phyloP scores from a whole-genome alignment of 2,797 vertebrate species.

The Odontamblyopus rebecca region DNA sequence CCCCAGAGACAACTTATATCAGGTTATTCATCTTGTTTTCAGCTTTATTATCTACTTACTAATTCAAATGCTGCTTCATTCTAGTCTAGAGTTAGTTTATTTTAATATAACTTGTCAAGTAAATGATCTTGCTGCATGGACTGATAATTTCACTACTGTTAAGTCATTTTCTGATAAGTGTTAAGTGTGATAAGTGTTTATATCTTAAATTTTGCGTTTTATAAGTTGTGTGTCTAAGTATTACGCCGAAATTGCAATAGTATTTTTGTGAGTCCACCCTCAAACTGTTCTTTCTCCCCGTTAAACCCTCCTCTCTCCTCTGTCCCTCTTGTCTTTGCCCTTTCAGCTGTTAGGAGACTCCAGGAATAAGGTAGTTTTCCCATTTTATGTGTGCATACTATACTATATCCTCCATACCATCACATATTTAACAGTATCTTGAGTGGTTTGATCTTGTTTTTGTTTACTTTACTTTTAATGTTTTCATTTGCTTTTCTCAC shows the following conservation, averaged over 20 bases:
- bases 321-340: conserved; percentile 83
- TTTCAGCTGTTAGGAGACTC: conserved; percentile 99
- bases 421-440: conserved; percentile 62
- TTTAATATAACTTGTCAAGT: too few relatives aligned
- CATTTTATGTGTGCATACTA: conserved; percentile 69
- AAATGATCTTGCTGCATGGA: too few relatives aligned
- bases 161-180: too few relatives aligned
- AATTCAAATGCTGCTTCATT: too few relatives aligned
- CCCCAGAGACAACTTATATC: too few relatives aligned
- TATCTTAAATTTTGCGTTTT: too few relatives aligned
- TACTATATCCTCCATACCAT: conserved; percentile 49
- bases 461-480: conserved; percentile 14
- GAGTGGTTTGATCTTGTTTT: conserved; percentile 23
- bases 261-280: not conserved
- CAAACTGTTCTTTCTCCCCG: conserved; percentile 36
- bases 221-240: not conserved
- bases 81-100: too few relatives aligned
- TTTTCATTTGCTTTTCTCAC: conserved; percentile 25
- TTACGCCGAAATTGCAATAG: not conserved
- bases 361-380: conserved; percentile 96
- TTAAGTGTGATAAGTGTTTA: too few relatives aligned
- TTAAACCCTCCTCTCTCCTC: conserved; percentile 85
- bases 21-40: too few relatives aligned
- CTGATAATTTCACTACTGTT: too few relatives aligned
- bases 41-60: too few relatives aligned